Percentiles rank a stretch among this genome's conserved stretches.
These are phyloP conservation scores for Acrocephalus scirpaceus DNA, from an alignment of 2,797 vertebrate species.

Conservation along the genomic window DNA sequence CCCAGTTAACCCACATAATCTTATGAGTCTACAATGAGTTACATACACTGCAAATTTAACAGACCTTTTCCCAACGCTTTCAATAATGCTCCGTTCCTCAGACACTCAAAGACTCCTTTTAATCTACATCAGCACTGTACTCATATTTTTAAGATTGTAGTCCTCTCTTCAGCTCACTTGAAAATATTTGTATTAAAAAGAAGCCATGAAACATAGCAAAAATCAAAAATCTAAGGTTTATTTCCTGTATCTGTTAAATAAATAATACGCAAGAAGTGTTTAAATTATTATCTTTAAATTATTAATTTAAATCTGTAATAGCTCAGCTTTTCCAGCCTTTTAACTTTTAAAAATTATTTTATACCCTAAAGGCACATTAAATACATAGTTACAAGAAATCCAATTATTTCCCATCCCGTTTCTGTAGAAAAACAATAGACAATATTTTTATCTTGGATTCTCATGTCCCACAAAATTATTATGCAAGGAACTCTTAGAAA, in stretches of 20 bases:
- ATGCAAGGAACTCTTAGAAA: not conserved
- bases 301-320: not conserved
- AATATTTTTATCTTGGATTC: not conserved
- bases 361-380: not conserved
- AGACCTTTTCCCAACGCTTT: not conserved
- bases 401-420: not conserved
- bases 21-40: not conserved
- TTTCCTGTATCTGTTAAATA: not conserved
- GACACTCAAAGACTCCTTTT: not conserved
- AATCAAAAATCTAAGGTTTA: not conserved
- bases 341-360: not conserved
- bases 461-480: not conserved
- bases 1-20: not conserved
- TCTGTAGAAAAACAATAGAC: not conserved
- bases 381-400: not conserved
- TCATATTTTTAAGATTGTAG: rapidly evolving
- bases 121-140: not conserved
- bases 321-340: not conserved
- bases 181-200: not conserved
- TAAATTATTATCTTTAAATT: not conserved
- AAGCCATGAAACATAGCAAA: not conserved
- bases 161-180: not conserved
- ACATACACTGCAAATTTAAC: not conserved
- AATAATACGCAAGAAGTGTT: not conserved
- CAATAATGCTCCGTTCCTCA: not conserved